Percentiles rank a stretch among this genome's conserved stretches.
Evolutionary conservation across 1,140 invertebrate genomes (phyloP).

Genomic region (Drosophila rhopaloa): DNA sequence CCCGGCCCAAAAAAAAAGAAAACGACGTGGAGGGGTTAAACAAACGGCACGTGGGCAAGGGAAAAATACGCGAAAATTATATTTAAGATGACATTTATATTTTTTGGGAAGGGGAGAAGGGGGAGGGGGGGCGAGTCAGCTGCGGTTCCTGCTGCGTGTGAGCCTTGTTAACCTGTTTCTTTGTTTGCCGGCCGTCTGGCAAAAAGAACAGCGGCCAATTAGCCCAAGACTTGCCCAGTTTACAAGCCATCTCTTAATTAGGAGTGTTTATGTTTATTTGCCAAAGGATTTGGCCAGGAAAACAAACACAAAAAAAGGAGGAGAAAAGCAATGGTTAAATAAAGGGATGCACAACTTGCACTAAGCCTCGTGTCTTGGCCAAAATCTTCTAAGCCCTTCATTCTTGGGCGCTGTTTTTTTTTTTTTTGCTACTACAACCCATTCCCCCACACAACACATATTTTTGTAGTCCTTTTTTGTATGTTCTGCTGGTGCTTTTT

Average conservation of each 20-base stretch:
- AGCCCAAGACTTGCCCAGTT: constrained; percentile 49
- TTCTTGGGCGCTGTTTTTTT: constrained; percentile 1
- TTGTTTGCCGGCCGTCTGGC: constrained; percentile 55
- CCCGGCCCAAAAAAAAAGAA: neutral
- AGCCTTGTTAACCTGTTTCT: constrained; percentile 50
- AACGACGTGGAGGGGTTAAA: neutral
- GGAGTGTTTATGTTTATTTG: constrained; percentile 71
- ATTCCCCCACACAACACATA: neutral
- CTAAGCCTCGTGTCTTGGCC: constrained; percentile 52
- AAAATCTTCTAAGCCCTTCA: constrained; percentile 50
- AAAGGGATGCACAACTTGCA: constrained; percentile 24
- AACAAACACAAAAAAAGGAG: constrained; percentile 9
- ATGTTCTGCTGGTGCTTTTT: constrained; percentile 57
- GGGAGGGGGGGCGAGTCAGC: constrained; percentile 12
- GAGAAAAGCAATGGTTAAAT: neutral
- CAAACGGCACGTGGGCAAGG: constrained; percentile 58
- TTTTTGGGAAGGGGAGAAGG: constrained; percentile 1
- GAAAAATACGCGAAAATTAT: constrained; percentile 78
- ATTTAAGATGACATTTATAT: constrained; percentile 81
- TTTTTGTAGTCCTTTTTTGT: neutral
- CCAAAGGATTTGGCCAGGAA: constrained; percentile 21
- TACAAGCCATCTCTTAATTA: constrained; percentile 60
- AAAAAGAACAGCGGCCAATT: constrained; percentile 75
- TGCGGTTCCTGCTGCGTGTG: constrained; percentile 54
- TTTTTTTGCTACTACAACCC: constrained; percentile 4